Conservation (phyloP, 2,888 invertebrate species). For the Junonia oenone region DNA sequence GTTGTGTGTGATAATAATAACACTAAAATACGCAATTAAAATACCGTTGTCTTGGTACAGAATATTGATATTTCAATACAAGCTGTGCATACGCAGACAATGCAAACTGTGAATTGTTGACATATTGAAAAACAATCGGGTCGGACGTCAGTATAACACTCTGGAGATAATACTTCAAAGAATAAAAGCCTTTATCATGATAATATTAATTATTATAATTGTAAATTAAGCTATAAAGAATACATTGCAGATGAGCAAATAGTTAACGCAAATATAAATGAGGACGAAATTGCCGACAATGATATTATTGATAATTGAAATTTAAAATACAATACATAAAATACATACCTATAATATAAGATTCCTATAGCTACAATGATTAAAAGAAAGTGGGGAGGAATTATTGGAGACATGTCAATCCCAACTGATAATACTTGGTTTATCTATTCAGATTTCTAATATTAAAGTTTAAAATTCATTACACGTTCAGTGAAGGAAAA, state of each 20-base stretch:
- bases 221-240: not conserved
- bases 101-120: constrained; percentile 10
- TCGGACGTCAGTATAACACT: constrained; percentile 18
- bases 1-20: too few relatives aligned
- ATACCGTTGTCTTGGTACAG: not conserved
- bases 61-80: constrained; percentile 1
- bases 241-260: not conserved
- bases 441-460: too few relatives aligned
- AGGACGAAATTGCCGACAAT: not conserved
- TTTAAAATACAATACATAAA: not conserved
- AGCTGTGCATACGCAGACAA: constrained; percentile 19
- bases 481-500: too few relatives aligned
- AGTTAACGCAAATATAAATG: not conserved
- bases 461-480: too few relatives aligned
- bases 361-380: too few relatives aligned
- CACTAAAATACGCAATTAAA: not conserved
- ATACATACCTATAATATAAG: too few relatives aligned
- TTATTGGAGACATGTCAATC: too few relatives aligned
- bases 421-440: too few relatives aligned
- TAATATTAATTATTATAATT: not conserved
- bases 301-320: not conserved
- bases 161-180: too few relatives aligned
- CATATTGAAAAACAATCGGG: constrained; percentile 1
- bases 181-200: not conserved
- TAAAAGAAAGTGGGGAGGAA: too few relatives aligned